These are phyloP conservation scores for Tetheella fluctuosa DNA, from an alignment of 2,888 invertebrate genomes.

Conservation along the genomic window DNA sequence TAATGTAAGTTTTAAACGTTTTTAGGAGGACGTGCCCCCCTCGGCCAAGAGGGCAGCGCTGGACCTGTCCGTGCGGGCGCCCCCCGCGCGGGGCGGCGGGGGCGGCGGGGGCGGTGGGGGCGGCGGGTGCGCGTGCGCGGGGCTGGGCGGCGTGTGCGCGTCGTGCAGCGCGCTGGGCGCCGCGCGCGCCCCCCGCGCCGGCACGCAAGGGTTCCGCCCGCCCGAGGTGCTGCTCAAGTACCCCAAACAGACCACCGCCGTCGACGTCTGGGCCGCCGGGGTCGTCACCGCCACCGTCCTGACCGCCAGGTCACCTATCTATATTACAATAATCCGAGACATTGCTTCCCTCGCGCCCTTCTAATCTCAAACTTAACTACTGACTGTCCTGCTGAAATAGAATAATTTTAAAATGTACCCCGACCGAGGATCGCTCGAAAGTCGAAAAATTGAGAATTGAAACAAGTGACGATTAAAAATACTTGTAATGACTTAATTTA, in stretches of 20 bases:
- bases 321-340: too few species aligned
- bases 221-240: conserved; percentile 92
- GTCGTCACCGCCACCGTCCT: conserved; percentile 89
- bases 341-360: too few species aligned
- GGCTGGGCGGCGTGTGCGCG: conserved; percentile 85
- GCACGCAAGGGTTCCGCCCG: conserved; percentile 95
- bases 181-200: conserved; percentile 91
- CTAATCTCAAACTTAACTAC: too few species aligned
- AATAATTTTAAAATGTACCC: too few species aligned
- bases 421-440: too few species aligned
- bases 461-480: too few species aligned
- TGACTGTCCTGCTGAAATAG: too few species aligned
- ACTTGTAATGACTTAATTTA: too few species aligned
- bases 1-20: background rate
- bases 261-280: conserved; percentile 95
- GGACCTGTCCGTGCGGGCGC: conserved; percentile 50
- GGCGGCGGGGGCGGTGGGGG: conserved; percentile 10
- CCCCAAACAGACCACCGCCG: conserved; percentile 91
- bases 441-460: too few species aligned
- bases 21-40: conserved; percentile 42
- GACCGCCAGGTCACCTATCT: conserved; percentile 59
- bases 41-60: conserved; percentile 64
- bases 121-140: conserved; percentile 82
- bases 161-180: conserved; percentile 87
- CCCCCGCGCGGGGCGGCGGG: conserved; percentile 2